These are phyloP conservation scores for Malaclemys terrapin DNA, from an alignment of 2,113 vertebrate species.

Conservation along the genomic window DNA sequence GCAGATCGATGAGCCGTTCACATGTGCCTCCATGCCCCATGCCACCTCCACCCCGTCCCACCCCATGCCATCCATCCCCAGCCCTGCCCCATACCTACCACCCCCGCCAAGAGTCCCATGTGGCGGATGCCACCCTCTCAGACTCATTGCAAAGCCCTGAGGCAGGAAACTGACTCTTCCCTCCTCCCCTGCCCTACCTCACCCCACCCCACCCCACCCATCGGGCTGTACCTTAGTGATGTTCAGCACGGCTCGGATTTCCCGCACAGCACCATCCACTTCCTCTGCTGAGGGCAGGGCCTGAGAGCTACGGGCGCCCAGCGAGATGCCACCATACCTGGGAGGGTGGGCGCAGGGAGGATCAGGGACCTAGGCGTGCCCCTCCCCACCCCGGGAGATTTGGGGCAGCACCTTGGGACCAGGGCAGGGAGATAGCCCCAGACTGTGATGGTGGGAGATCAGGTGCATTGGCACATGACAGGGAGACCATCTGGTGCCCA, in stretches of 20 bases:
- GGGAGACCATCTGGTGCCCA: rapidly evolving
- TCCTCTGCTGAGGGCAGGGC: slow-evolving; percentile 48
- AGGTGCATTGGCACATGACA: not conserved
- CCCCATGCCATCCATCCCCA: too few relatives aligned
- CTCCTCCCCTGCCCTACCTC: too few relatives aligned
- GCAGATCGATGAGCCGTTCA: not conserved
- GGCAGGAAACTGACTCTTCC: not conserved
- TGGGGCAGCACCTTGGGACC: not conserved
- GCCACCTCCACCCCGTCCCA: too few relatives aligned
- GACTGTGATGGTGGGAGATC: not conserved
- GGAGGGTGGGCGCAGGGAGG: not conserved
- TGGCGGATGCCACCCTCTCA: not conserved
- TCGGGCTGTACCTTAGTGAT: slow-evolving; percentile 68
- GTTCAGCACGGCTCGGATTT: slow-evolving; percentile 75
- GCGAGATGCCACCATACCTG: slow-evolving; percentile 92
- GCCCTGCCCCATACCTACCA: not conserved
- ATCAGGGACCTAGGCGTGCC: rapidly evolving
- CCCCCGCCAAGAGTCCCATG: too few relatives aligned
- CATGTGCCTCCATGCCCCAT: not conserved
- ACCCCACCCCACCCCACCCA: not conserved
- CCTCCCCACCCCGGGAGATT: not conserved
- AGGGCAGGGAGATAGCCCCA: not conserved
- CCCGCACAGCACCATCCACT: slow-evolving; percentile 67
- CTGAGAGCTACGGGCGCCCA: slow-evolving; percentile 78
- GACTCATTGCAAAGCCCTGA: not conserved